Evolutionary conservation across 2,113 vertebrate genomes (phyloP).

Genomic region (Thermophis baileyi): DNA sequence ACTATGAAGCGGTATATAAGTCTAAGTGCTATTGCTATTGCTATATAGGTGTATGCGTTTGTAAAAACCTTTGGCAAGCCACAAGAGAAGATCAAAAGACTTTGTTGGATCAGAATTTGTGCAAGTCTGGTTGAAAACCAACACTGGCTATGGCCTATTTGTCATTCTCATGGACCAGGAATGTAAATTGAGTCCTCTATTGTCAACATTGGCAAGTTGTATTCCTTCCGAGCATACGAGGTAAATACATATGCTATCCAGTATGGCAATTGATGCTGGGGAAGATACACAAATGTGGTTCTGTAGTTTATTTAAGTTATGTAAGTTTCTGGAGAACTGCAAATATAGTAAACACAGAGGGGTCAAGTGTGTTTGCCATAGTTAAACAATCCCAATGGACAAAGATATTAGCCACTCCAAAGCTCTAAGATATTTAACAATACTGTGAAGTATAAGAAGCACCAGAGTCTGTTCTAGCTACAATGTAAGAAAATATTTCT

Average conservation of each 20-base stretch:
- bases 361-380: conserved; percentile 31
- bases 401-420: not conserved
- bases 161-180: not conserved
- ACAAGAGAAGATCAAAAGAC: not conserved
- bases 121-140: not conserved
- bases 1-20: no score
- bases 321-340: conserved; percentile 58
- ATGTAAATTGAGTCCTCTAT: conserved; percentile 5
- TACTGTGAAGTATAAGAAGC: conserved; percentile 26
- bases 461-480: conserved; percentile 17
- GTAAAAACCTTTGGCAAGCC: not conserved
- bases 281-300: conserved; percentile 51
- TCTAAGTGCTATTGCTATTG: no score
- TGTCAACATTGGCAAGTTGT: conserved; percentile 51
- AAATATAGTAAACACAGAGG: conserved; percentile 42
- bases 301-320: conserved; percentile 59
- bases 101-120: not conserved
- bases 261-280: conserved; percentile 12
- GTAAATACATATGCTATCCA: conserved; percentile 49
- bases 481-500: not conserved
- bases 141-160: not conserved
- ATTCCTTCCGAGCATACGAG: conserved; percentile 41
- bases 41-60: not conserved
- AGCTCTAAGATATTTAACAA: conserved; percentile 11
- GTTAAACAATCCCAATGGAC: not conserved